phyloP scores from a whole-genome alignment of 2,888 invertebrate species.

The Phoronis australis region DNA sequence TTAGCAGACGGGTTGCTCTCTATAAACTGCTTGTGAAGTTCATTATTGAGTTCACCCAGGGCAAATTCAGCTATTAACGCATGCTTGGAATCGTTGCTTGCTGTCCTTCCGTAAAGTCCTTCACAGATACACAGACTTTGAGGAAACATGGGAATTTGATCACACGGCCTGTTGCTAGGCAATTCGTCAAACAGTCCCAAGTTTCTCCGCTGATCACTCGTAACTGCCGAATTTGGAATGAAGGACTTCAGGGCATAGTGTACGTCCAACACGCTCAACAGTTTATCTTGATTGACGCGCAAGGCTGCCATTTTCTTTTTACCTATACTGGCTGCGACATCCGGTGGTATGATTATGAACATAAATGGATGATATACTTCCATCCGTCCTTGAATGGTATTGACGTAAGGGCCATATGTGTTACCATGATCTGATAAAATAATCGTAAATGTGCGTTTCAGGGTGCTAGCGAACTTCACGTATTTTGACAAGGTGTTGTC shows the following conservation, averaged over 20 bases:
- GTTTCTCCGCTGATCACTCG: constrained; percentile 1
- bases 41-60: constrained; percentile 27
- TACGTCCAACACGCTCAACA: constrained; percentile 29
- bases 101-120: constrained; percentile 21
- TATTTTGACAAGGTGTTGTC: constrained; percentile 23
- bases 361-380: constrained; percentile 34
- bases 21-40: constrained; percentile 23
- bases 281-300: constrained; percentile 21
- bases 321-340: constrained; percentile 18
- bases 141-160: constrained; percentile 23
- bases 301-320: constrained; percentile 15
- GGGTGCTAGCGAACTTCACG: constrained; percentile 12
- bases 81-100: constrained; percentile 14
- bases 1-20: neutral
- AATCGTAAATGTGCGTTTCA: constrained; percentile 27
- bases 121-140: constrained; percentile 36
- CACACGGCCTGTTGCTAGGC: constrained; percentile 22
- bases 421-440: constrained; percentile 41
- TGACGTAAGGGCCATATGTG: constrained; percentile 27
- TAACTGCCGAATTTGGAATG: neutral
- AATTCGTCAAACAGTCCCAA: constrained; percentile 20
- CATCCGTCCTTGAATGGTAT: constrained; percentile 22
- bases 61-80: constrained; percentile 29
- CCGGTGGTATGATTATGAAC: constrained; percentile 25
- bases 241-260: constrained; percentile 23